Evolutionary conservation across 2,888 invertebrate species (phyloP).

Genomic region (Drosophila nr. medialis): DNA sequence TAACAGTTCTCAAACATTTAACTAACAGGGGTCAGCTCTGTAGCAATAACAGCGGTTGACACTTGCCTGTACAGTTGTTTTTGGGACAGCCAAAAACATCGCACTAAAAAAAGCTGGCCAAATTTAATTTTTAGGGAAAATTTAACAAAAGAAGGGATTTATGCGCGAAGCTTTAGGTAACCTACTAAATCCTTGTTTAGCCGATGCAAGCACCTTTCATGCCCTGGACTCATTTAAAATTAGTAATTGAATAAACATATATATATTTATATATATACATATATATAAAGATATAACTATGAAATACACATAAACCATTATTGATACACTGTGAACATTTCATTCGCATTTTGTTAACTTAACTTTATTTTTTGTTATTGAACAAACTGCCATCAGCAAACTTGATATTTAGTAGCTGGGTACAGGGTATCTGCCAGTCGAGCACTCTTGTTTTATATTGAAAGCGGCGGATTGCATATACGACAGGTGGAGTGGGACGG

Average conservation of each 20-base stretch:
- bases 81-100: background rate
- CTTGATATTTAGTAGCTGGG: background rate
- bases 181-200: background rate
- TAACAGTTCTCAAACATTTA: background rate
- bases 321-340: background rate
- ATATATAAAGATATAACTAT: background rate
- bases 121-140: background rate
- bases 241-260: background rate
- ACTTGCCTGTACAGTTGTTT: background rate
- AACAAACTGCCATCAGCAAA: background rate
- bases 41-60: background rate
- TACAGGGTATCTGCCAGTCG: background rate
- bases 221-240: background rate
- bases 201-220: background rate
- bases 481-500: slow-evolving; percentile 9
- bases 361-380: background rate
- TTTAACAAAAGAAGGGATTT: background rate
- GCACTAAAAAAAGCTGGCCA: background rate
- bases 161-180: background rate
- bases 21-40: background rate
- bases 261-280: too few species aligned
- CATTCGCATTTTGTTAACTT: background rate
- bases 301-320: background rate
- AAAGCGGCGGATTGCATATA: slow-evolving; percentile 28
- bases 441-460: background rate